These are phyloP conservation scores for Agriotes lineatus DNA, from an alignment of 2,888 invertebrate species.

Conservation along the genomic window DNA sequence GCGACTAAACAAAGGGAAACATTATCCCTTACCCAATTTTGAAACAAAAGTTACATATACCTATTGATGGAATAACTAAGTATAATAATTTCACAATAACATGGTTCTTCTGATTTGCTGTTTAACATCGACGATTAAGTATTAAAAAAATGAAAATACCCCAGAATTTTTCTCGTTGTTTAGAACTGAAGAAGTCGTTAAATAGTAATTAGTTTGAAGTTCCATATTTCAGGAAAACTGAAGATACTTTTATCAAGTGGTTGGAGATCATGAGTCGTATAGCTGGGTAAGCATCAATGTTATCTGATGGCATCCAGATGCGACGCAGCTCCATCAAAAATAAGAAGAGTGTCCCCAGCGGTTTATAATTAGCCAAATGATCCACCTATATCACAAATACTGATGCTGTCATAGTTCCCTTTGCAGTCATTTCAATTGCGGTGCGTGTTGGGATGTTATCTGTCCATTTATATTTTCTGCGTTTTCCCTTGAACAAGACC, in stretches of 20 bases:
- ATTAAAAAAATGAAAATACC: too few relatives aligned
- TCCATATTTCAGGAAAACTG: background rate
- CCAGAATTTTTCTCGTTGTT: too few relatives aligned
- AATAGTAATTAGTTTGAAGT: background rate
- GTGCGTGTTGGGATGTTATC: background rate
- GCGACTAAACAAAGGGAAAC: too few relatives aligned
- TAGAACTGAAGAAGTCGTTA: background rate
- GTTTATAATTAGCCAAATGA: background rate
- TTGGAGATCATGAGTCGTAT: background rate
- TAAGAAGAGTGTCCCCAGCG: background rate
- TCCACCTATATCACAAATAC: background rate
- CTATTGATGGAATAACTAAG: too few relatives aligned
- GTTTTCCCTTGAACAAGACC: background rate
- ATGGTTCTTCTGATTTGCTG: too few relatives aligned
- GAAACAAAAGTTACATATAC: too few relatives aligned
- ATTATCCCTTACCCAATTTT: too few relatives aligned
- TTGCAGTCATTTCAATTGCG: background rate
- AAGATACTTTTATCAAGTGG: background rate
- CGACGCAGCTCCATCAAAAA: background rate
- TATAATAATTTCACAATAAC: too few relatives aligned
- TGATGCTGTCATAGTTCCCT: background rate
- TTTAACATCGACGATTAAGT: too few relatives aligned
- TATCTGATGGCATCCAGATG: background rate
- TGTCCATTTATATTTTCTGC: background rate
- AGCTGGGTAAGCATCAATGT: background rate